A percentile compares a stretch with the other conserved stretches of the same genome.
Evolutionary conservation across 2,888 invertebrate species (phyloP).

Genomic region (Mimas tiliae): DNA sequence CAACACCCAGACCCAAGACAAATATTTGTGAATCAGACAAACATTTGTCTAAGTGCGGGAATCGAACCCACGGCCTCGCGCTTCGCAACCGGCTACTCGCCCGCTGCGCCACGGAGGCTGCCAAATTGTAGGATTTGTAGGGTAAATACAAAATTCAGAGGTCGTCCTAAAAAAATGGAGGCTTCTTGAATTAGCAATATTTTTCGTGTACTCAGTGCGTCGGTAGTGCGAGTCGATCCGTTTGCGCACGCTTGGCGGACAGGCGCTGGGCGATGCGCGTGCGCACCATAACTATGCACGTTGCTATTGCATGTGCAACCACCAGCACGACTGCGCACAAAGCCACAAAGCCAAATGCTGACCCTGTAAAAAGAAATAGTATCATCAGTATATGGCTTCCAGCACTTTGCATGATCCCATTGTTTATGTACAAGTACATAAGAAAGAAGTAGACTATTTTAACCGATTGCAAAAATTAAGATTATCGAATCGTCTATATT

Average conservation of each 20-base stretch:
- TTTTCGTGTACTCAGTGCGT: constrained; percentile 57
- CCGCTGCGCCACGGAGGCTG: too few relatives aligned
- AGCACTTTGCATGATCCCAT: background rate
- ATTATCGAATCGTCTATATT: too few relatives aligned
- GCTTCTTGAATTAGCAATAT: background rate
- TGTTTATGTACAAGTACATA: too few relatives aligned
- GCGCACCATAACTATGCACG: constrained; percentile 56
- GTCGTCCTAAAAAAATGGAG: background rate
- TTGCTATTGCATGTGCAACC: constrained; percentile 68
- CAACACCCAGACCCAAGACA: too few relatives aligned
- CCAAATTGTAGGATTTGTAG: too few relatives aligned
- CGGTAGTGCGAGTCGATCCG: constrained; percentile 63
- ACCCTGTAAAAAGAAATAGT: constrained; percentile 48
- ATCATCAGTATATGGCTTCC: background rate
- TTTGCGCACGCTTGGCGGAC: constrained; percentile 44
- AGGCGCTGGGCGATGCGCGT: constrained; percentile 53
- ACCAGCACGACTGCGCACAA: constrained; percentile 74
- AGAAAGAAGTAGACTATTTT: too few relatives aligned
- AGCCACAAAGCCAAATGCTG: constrained; percentile 74
- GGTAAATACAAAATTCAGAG: background rate
- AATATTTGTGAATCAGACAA: too few relatives aligned
- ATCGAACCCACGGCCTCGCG: too few relatives aligned
- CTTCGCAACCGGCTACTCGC: too few relatives aligned
- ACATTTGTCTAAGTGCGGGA: too few relatives aligned
- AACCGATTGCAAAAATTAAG: too few relatives aligned